Percentiles rank a stretch among this genome's conserved stretches.
Conservation (phyloP, 37 sponge, comb jelly and placozoan species). For the Halichondria panicea region DNA sequence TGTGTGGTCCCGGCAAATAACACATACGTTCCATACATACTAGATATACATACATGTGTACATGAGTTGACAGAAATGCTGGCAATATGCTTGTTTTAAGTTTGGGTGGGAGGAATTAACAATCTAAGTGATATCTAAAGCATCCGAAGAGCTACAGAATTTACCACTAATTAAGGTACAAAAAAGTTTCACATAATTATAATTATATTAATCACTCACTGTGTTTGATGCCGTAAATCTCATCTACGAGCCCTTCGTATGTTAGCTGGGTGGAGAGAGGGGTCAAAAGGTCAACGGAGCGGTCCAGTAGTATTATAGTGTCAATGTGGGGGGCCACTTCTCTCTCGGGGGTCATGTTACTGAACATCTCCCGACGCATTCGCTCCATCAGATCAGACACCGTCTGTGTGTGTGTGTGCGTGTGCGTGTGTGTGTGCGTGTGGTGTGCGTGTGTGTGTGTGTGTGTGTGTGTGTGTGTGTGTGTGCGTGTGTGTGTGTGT, state of each 20-base stretch:
- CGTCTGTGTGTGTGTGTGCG: constrained; percentile 25
- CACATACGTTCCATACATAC: too few relatives aligned
- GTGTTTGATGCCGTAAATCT: constrained; percentile 86
- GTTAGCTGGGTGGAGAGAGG: constrained; percentile 95
- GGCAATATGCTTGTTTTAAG: too few relatives aligned
- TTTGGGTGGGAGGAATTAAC: too few relatives aligned
- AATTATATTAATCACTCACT: constrained; percentile 23
- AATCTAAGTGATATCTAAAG: too few relatives aligned
- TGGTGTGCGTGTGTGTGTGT: too few relatives aligned
- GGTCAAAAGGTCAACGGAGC: constrained; percentile 92
- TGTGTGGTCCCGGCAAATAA: too few relatives aligned
- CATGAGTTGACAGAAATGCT: too few relatives aligned
- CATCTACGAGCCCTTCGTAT: constrained; percentile 96
- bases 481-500: background rate
- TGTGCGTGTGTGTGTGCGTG: too few relatives aligned
- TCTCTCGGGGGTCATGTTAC: constrained; percentile 5
- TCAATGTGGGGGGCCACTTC: constrained; percentile 82
- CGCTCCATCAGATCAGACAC: constrained; percentile 80
- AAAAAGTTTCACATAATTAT: background rate
- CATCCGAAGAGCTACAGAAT: background rate
- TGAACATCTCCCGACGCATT: constrained; percentile 52
- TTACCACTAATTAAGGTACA: background rate
- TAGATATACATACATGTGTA: too few relatives aligned
- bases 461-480: background rate
- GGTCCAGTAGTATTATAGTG: constrained; percentile 84